Base-by-base conservation (phyloP, 2,113 vertebrate species). In the Aviceda subcristata region DNA sequence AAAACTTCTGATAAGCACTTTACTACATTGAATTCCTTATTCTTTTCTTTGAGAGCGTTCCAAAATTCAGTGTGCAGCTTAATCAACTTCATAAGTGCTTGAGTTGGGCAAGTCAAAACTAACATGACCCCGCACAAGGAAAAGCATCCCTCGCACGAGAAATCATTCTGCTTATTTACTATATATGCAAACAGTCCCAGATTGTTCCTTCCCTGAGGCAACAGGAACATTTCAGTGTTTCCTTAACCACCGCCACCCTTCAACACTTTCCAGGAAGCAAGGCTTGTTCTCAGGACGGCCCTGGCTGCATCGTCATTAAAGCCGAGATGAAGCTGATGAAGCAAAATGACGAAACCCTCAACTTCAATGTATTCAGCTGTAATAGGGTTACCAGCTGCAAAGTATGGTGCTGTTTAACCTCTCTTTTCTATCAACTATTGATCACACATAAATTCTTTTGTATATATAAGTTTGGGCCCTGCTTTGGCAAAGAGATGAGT, bases 71-170 rank as follows among this genome's bases (percentile, higher is more conserved):
- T 62, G 56, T 57, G 56, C 9, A 36, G 30, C 38, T 85, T 97
- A 77, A 89, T 95, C 83, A 93, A 87, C 79, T 94, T 97, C 84
- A 83, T 97, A 91, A 73, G 6, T 59, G 88, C 71, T 94, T 92
- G 88, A 94, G 32, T 23, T 80, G 32, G 81, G 78, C 79, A 97
- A 97, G 94, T 98, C 94, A 95, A 97, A 98, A 95, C 36, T 92
- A 97, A 95, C 62, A 86, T 81, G 92, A 94, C 46, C 95, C 86
- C 1, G 55, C 38, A 30, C 56, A 76, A 90, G 79, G 62, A 74
- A 94, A 88, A 92, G 72, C 29, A 19, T 67, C 86, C 51, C 64
- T 77, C 1, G 36, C 94, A 91, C 23, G 43, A 97, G 94, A 91
- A 92, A 96, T 88, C 74, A 51, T 90, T 96, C 81, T 92, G 92